Conservation (phyloP, 2,797 vertebrate genomes). For the Chiloscyllium punctatum region DNA sequence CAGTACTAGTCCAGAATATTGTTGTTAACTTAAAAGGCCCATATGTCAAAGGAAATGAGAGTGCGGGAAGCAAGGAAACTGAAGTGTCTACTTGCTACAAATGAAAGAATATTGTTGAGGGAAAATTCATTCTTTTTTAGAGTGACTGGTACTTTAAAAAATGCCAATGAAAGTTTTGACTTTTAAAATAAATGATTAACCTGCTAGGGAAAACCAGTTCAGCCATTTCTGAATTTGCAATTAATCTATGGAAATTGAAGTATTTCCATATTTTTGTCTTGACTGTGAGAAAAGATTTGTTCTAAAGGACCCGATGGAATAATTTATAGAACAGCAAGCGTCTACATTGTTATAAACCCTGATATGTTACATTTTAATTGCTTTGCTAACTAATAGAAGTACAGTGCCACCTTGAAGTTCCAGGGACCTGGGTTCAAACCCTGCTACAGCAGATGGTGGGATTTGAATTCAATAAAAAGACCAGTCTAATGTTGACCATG, state of each 20-base stretch:
- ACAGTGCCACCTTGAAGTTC: not conserved
- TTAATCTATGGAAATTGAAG: not conserved
- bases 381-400: not conserved
- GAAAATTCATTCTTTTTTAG: not conserved
- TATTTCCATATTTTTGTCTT: not conserved
- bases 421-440: too few species aligned
- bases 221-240: not conserved
- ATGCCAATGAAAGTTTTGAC: not conserved
- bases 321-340: not conserved
- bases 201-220: not conserved
- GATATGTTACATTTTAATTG: not conserved
- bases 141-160: not conserved
- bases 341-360: not conserved
- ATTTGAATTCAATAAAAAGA: too few species aligned
- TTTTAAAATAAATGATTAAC: conserved; percentile 5
- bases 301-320: not conserved
- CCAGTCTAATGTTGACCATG: too few species aligned
- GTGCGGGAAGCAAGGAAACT: not conserved
- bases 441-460: too few species aligned
- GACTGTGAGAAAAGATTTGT: not conserved
- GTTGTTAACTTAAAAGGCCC: not conserved
- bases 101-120: not conserved
- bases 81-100: not conserved
- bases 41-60: not conserved
- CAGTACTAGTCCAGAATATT: not conserved